A percentile compares a stretch with the other conserved stretches of the same genome.
Evolutionary conservation across 2,888 invertebrate species (phyloP).

Genomic region (Dryadula phaetusa): DNA sequence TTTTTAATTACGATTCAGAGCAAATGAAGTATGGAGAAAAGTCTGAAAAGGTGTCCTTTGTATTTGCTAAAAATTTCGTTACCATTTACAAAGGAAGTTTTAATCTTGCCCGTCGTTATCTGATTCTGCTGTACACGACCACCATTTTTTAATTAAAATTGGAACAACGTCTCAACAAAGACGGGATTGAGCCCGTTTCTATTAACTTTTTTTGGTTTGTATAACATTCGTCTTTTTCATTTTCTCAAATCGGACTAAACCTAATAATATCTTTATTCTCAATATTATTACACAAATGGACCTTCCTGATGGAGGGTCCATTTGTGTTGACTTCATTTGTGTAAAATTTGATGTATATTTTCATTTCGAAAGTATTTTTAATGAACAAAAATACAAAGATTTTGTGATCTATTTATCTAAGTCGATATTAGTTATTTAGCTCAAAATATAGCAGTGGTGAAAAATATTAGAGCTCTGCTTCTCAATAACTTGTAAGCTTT

Average conservation of each 20-base stretch:
- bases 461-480: conserved; percentile 55
- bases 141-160: conserved; percentile 47
- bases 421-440: conserved; percentile 2
- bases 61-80: conserved; percentile 33
- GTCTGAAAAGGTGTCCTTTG: conserved; percentile 14
- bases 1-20: not conserved
- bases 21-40: conserved; percentile 2
- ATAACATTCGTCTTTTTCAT: conserved; percentile 41
- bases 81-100: conserved; percentile 45
- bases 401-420: not conserved
- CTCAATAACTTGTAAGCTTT: conserved; percentile 61
- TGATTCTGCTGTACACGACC: conserved; percentile 37
- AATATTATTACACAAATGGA: conserved; percentile 65
- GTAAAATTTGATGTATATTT: not conserved
- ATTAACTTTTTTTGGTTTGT: conserved; percentile 50
- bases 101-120: conserved; percentile 40
- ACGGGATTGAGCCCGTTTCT: conserved; percentile 40
- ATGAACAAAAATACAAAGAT: not conserved
- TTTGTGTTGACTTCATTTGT: conserved; percentile 61
- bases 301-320: too few species aligned
- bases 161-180: conserved; percentile 40
- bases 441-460: conserved; percentile 11
- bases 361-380: not conserved
- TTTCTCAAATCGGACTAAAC: conserved; percentile 63
- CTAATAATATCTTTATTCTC: conserved; percentile 71